Base-by-base conservation (phyloP, 2,797 vertebrate genomes). In the Amblyraja radiata region DNA sequence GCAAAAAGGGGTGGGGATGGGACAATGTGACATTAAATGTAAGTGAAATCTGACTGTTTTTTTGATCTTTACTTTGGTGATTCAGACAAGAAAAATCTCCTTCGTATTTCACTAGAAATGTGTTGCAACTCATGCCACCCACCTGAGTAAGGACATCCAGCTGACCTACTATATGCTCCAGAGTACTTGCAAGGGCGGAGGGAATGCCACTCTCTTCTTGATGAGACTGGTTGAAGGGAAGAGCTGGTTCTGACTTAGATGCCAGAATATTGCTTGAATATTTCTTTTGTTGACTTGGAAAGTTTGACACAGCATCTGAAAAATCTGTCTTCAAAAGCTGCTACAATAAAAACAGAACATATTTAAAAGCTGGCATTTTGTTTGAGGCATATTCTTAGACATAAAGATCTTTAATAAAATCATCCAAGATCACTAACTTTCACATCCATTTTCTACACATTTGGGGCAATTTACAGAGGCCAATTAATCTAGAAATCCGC, bases 91-190 rank as follows among this genome's bases (percentile, higher is more conserved):
- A 88, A 79, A 88, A 88, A 36, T 7, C 36, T 88, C 8, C 61
- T 32, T 16, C 32, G 68, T 68, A 68, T 88, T 88, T 36, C 63
- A 88, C 32, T 68, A 61, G n/a, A 58, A 63, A 88, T 68, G n/a
- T 18, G 9, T 63, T 88, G 63, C n/a, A 36, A 36, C 9, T 88
- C 65, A 58, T 88, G 21, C 18, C 18, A 1, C 93, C 94, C 97
- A 99, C 98, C 98, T 99, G 98, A 93, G 98, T 99, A 93, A 99
- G 97, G 95, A 99, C 96, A 90, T 98, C 98, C 94, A 99, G 96
- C 94, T 98, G 98, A 94, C 96, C 96, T 94, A 98, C 96, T 21
- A 99, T 98, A 95, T 98, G 98, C 94, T 98, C 97, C 94, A 99
- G 96, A 0, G 98, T 98, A 95, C 93, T 97, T 93, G 97, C 93